phyloP scores from a whole-genome alignment of 2,113 vertebrate species.

The Catharus fuscescens region DNA sequence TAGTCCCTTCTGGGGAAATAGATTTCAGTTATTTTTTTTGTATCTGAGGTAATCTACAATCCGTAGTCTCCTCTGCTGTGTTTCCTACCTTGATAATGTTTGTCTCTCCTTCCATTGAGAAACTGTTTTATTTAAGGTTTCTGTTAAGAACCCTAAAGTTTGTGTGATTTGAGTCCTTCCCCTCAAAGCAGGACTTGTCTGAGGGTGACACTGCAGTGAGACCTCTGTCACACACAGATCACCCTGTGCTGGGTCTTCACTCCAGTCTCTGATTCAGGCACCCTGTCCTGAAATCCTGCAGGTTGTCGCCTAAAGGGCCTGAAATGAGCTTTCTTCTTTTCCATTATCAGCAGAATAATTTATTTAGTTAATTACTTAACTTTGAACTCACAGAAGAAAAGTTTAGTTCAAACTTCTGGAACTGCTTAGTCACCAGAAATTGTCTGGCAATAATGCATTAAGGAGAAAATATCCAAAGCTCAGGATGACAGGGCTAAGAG shows the following conservation, averaged over 20 bases:
- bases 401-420: neutral
- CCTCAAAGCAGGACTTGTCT: neutral
- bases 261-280: neutral
- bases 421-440: neutral
- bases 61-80: neutral
- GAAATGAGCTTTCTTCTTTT: neutral
- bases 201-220: neutral
- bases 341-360: neutral
- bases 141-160: neutral
- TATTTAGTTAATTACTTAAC: neutral
- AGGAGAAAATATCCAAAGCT: neutral
- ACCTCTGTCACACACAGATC: neutral
- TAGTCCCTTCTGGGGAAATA: neutral
- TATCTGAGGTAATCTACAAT: neutral
- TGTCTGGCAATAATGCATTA: neutral
- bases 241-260: neutral
- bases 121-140: neutral
- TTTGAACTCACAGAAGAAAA: neutral
- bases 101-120: neutral
- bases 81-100: neutral
- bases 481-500: neutral
- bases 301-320: neutral
- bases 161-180: neutral
- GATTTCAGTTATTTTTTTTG: neutral
- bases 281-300: neutral